Percentiles rank a stretch among this genome's conserved stretches.
phyloP scores from a whole-genome alignment of 2,113 vertebrate species.

The Canis aureus region DNA sequence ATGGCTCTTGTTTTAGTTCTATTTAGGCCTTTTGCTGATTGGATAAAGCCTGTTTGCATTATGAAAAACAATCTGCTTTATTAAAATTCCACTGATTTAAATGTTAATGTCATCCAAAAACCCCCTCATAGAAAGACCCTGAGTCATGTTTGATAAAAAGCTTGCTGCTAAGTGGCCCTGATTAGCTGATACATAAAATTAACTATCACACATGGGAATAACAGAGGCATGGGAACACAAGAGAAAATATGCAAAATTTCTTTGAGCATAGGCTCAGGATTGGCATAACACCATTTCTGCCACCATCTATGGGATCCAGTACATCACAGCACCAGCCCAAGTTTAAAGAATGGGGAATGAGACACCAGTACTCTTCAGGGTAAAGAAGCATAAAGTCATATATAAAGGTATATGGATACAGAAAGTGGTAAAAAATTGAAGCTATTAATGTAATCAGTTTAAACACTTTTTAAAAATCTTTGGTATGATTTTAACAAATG shows the following conservation, averaged over 20 bases:
- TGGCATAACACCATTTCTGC: neutral
- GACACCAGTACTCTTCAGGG: neutral
- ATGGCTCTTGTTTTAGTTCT: neutral
- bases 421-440: neutral
- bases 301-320: neutral
- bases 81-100: neutral
- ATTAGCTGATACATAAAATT: neutral
- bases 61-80: neutral
- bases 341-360: neutral
- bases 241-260: neutral
- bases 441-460: neutral
- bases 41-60: neutral
- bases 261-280: neutral
- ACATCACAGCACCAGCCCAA: neutral
- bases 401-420: neutral
- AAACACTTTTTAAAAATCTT: neutral
- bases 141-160: neutral
- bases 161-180: no score
- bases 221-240: neutral
- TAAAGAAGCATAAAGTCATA: neutral
- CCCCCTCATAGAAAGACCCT: neutral
- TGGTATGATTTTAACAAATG: neutral
- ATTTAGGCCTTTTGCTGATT: neutral
- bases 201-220: neutral
- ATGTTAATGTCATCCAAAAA: neutral